Evolutionary conservation across 1,140 invertebrate genomes (phyloP).

Genomic region (Bombus confusus): DNA sequence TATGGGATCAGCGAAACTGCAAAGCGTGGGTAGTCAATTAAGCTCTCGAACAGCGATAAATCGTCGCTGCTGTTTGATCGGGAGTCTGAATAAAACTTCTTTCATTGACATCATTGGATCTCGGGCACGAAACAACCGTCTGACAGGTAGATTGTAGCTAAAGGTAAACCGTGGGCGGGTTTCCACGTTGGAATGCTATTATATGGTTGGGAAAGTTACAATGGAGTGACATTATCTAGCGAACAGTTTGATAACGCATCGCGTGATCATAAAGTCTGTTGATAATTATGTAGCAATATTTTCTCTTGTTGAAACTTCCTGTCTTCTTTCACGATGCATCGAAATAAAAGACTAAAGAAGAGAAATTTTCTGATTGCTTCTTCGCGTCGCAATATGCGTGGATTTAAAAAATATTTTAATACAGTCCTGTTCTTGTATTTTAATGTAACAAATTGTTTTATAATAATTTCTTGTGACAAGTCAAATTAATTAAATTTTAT

Average conservation of each 20-base stretch:
- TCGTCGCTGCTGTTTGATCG: slow-evolving; percentile 40
- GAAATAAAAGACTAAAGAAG: background rate
- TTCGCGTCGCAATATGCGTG: background rate
- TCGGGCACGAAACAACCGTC: slow-evolving; percentile 8
- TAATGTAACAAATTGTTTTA: too few species aligned
- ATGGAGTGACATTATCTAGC: slow-evolving; percentile 33
- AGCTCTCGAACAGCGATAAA: slow-evolving; percentile 53
- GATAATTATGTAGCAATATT: slow-evolving; percentile 7
- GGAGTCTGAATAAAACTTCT: slow-evolving; percentile 25
- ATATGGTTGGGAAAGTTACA: slow-evolving; percentile 50
- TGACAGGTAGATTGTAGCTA: slow-evolving; percentile 48
- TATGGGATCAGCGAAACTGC: background rate
- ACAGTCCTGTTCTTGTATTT: background rate
- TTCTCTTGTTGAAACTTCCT: background rate
- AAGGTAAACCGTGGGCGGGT: slow-evolving; percentile 44
- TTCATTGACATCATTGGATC: slow-evolving; percentile 51
- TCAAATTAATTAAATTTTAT: background rate
- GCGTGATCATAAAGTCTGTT: background rate
- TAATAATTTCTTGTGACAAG: background rate
- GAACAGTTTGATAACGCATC: background rate
- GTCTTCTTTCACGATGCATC: background rate
- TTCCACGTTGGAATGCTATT: slow-evolving; percentile 12
- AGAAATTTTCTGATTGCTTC: background rate
- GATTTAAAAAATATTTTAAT: background rate
- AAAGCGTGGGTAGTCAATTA: slow-evolving; percentile 54